Conservation (phyloP, 2,797 vertebrate species). For the Vultur gryphus region DNA sequence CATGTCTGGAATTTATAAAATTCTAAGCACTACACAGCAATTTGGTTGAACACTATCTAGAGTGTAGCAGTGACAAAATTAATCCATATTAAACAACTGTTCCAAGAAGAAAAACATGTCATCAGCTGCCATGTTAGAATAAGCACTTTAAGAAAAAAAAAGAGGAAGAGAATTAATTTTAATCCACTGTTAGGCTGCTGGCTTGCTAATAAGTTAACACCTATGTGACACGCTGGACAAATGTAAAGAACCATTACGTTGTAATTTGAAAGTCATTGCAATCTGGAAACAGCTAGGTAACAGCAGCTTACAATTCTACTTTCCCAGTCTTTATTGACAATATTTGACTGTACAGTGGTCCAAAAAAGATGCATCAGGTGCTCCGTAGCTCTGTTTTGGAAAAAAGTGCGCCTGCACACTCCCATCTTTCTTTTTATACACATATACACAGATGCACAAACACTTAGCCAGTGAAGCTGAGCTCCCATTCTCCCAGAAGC, state of each 20-base stretch:
- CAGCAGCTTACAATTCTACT: background rate
- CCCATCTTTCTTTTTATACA: background rate
- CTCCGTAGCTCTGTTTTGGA: background rate
- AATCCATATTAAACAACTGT: background rate
- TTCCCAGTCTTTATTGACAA: background rate
- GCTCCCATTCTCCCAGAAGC: background rate
- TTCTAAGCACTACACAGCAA: background rate
- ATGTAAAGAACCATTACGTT: background rate
- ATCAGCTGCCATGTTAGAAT: background rate
- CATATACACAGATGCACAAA: fast-evolving
- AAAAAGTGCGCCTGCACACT: background rate
- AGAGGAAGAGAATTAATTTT: background rate
- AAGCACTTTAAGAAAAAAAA: background rate
- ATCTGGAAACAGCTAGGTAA: background rate
- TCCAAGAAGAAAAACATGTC: background rate
- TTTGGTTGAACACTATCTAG: background rate
- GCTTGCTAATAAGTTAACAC: background rate
- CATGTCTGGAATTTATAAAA: background rate
- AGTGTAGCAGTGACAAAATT: background rate
- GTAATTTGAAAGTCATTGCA: background rate
- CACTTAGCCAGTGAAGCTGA: background rate
- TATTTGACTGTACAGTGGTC: background rate
- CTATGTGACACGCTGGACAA: background rate
- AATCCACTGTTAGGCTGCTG: background rate
- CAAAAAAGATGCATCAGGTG: background rate